These are phyloP conservation scores for Melanotaenia maccullochi DNA, from an alignment of 2,797 vertebrate species.

Conservation along the genomic window DNA sequence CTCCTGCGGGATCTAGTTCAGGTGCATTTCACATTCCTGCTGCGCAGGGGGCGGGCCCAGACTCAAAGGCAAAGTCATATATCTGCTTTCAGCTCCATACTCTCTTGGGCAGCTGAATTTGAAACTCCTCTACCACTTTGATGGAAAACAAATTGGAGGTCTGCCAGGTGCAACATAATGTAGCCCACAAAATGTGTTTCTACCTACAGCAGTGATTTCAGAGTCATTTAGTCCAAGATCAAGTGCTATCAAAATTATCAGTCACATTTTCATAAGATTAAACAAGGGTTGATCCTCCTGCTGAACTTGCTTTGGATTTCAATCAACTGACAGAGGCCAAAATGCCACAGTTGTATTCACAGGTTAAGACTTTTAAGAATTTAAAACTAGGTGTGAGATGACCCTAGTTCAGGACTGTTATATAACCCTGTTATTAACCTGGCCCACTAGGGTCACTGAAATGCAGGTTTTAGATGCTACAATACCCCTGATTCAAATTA, in stretches of 20 bases:
- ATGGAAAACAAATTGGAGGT: neutral
- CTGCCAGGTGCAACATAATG: neutral
- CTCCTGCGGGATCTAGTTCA: slow-evolving; percentile 59
- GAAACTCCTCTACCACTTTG: neutral
- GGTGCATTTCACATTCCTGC: slow-evolving; percentile 72
- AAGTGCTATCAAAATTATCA: neutral
- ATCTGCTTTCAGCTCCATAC: slow-evolving; percentile 33
- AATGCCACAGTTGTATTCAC: neutral
- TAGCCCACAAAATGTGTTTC: neutral
- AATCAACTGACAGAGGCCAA: too few relatives aligned
- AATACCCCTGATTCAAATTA: too few relatives aligned
- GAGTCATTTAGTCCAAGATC: neutral
- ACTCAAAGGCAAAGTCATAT: neutral
- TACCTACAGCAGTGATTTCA: neutral
- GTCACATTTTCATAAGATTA: neutral
- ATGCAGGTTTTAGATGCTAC: too few relatives aligned
- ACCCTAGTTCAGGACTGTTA: too few relatives aligned
- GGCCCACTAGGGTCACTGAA: too few relatives aligned
- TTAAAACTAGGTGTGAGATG: neutral
- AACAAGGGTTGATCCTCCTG: neutral
- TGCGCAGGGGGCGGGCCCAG: slow-evolving; percentile 43
- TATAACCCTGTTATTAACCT: too few relatives aligned
- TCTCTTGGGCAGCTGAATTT: slow-evolving; percentile 17
- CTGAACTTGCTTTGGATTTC: too few relatives aligned
- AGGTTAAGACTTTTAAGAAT: neutral